Conservation (phyloP, 1,140 invertebrate genomes). For the Eulimnadia texana region DNA sequence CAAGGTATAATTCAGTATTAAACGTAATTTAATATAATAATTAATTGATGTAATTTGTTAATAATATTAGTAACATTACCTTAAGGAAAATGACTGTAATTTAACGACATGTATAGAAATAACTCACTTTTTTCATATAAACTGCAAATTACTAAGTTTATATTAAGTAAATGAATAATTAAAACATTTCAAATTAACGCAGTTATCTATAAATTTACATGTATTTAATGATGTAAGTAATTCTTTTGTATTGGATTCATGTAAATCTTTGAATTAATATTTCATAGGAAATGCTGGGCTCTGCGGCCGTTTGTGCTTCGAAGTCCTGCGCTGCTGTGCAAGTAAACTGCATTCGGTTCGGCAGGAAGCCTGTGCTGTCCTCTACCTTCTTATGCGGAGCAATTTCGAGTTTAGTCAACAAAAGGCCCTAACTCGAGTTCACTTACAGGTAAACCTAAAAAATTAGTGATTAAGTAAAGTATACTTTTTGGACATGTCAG, state of each 20-base stretch:
- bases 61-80: too few relatives aligned
- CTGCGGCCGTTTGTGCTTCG: slow-evolving; percentile 70
- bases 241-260: not conserved
- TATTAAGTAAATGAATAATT: too few relatives aligned
- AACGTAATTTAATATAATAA: not conserved
- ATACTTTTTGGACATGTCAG: too few relatives aligned
- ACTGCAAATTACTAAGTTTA: too few relatives aligned
- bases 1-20: slow-evolving; percentile 40
- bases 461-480: too few relatives aligned
- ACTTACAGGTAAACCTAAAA: slow-evolving; percentile 52
- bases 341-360: slow-evolving; percentile 60
- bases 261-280: slow-evolving; percentile 9
- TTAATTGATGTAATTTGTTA: slow-evolving; percentile 4
- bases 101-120: too few relatives aligned
- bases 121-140: too few relatives aligned
- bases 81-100: too few relatives aligned
- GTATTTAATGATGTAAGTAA: not conserved
- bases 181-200: too few relatives aligned
- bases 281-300: slow-evolving; percentile 56
- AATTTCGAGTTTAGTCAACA: slow-evolving; percentile 78
- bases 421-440: slow-evolving; percentile 69
- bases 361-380: slow-evolving; percentile 73
- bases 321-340: slow-evolving; percentile 62
- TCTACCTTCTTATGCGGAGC: slow-evolving; percentile 81
- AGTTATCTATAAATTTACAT: too few relatives aligned